Percentiles rank a stretch among this genome's conserved stretches.
Evolutionary conservation across 2,113 vertebrate genomes (phyloP).

Genomic region (Gnathonemus longibarbis): DNA sequence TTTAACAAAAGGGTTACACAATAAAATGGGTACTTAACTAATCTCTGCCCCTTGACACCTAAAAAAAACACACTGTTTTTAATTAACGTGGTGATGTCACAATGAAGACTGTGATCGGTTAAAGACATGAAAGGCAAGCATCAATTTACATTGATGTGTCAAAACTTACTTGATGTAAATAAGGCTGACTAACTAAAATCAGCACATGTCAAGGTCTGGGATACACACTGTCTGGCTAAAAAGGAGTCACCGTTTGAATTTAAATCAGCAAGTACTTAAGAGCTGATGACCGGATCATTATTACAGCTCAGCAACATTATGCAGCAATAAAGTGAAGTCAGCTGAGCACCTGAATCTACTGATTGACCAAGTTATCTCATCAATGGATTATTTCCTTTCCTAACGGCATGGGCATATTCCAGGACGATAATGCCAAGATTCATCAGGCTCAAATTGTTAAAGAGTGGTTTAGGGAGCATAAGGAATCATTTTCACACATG

Average conservation of each 20-base stretch:
- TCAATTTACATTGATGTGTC: neutral
- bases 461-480: too few relatives aligned
- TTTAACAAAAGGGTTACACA: neutral
- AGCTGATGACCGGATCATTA: neutral
- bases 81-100: neutral
- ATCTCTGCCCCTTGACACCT: neutral
- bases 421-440: too few relatives aligned
- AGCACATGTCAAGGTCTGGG: neutral
- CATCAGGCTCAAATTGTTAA: too few relatives aligned
- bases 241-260: neutral
- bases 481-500: too few relatives aligned
- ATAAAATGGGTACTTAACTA: neutral
- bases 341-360: too few relatives aligned
- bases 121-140: neutral
- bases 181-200: neutral
- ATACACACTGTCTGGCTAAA: neutral
- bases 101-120: neutral
- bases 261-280: neutral
- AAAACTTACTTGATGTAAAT: neutral
- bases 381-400: too few relatives aligned
- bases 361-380: too few relatives aligned
- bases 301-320: too few relatives aligned
- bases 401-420: too few relatives aligned
- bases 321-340: too few relatives aligned
- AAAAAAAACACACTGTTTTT: neutral